Percentiles rank a stretch among this genome's conserved stretches.
Evolutionary conservation across 2,797 vertebrate species (phyloP).

Genomic region (Lepidocolaptes lacrymiger): DNA sequence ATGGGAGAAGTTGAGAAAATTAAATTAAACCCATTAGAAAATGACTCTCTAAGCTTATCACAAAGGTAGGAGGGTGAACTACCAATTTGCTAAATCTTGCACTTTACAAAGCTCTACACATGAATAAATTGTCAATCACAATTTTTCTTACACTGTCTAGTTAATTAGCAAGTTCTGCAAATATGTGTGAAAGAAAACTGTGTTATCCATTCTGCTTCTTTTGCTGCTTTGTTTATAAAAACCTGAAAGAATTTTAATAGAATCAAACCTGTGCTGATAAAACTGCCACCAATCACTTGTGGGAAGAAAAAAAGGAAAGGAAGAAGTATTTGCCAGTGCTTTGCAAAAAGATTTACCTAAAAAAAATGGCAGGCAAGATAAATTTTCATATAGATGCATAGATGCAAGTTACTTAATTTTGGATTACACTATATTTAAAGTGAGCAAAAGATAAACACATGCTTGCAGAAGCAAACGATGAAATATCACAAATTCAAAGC

Average conservation of each 20-base stretch:
- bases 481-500: not conserved
- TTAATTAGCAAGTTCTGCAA: not conserved
- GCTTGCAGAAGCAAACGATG: not conserved
- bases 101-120: not conserved
- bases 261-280: not conserved
- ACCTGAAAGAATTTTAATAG: not conserved
- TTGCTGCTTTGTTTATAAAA: not conserved
- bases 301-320: not conserved
- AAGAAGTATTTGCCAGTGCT: not conserved
- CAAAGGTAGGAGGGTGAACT: not conserved
- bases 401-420: not conserved
- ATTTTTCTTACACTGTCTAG: not conserved
- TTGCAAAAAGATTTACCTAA: not conserved
- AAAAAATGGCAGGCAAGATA: not conserved
- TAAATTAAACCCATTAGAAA: not conserved
- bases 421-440: not conserved
- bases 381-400: not conserved
- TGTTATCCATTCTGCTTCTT: not conserved
- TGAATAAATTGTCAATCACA: not conserved
- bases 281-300: not conserved
- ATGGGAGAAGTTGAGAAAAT: not conserved
- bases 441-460: not conserved
- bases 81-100: not conserved
- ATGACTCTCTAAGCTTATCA: not conserved
- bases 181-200: not conserved